These are phyloP conservation scores for Telmatherina bonti DNA, from an alignment of 2,797 vertebrate species.

Conservation along the genomic window DNA sequence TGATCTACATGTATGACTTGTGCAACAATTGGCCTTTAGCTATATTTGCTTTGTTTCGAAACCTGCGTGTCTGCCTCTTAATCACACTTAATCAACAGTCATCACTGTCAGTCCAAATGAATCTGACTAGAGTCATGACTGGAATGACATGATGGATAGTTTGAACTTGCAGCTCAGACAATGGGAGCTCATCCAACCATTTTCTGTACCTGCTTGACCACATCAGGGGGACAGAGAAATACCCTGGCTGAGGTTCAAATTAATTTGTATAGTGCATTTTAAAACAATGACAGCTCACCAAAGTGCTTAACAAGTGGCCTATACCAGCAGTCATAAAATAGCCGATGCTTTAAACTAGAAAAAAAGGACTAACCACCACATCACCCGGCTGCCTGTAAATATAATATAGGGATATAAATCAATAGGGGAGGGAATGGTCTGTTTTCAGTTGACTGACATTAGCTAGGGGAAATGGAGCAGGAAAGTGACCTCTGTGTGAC, in stretches of 20 bases:
- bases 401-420: background rate
- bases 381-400: background rate
- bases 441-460: conserved; percentile 18
- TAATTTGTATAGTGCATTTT: no score
- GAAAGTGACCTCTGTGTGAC: conserved; percentile 37
- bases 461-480: conserved; percentile 16
- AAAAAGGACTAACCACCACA: background rate
- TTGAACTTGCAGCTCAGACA: background rate
- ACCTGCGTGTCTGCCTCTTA: background rate
- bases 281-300: no score
- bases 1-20: background rate
- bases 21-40: background rate
- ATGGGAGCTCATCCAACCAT: background rate
- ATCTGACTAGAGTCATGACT: conserved; percentile 9
- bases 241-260: background rate
- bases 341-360: background rate
- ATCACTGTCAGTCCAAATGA: background rate
- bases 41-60: background rate
- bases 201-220: background rate
- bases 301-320: no score
- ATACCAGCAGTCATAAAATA: no score
- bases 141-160: conserved; percentile 17
- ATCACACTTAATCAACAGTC: background rate
- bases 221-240: background rate
- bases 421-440: background rate